These are phyloP conservation scores for Paracyprichromis sp. DNA, from an alignment of 2,113 vertebrate genomes.

Conservation along the genomic window DNA sequence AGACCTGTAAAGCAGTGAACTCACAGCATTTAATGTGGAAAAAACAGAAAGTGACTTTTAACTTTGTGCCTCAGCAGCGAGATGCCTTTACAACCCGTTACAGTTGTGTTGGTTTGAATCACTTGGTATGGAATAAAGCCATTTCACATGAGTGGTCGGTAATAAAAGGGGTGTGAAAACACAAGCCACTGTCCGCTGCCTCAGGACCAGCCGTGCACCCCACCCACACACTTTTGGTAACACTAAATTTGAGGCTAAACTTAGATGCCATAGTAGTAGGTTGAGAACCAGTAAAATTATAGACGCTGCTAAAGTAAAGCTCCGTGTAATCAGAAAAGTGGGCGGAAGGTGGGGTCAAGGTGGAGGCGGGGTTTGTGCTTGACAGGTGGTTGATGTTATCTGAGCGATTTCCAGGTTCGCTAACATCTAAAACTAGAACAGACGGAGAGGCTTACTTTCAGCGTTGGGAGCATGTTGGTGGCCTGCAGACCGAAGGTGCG, in stretches of 20 bases:
- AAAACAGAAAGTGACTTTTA: conserved; percentile 9
- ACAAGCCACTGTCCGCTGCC: conserved; percentile 66
- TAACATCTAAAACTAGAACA: background rate
- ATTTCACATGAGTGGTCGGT: conserved; percentile 72
- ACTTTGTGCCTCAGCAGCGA: conserved; percentile 15
- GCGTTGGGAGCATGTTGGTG: conserved; percentile 79
- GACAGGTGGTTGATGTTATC: conserved; percentile 50
- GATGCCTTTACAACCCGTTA: conserved; percentile 37
- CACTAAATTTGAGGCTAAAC: conserved; percentile 76
- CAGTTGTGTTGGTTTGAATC: conserved; percentile 56
- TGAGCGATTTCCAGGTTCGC: background rate
- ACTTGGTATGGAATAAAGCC: conserved; percentile 69
- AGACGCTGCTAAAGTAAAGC: conserved; percentile 62
- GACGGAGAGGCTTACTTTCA: conserved; percentile 77
- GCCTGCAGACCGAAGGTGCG: conserved; percentile 90
- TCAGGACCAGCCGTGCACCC: conserved; percentile 64
- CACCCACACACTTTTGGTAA: conserved; percentile 79
- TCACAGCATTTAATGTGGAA: conserved; percentile 41
- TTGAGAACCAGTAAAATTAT: conserved; percentile 74
- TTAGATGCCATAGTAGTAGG: conserved; percentile 72
- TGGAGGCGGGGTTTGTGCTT: conserved; percentile 33
- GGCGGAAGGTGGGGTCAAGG: conserved; percentile 19
- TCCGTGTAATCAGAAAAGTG: conserved; percentile 70
- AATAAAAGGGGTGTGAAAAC: conserved; percentile 78
- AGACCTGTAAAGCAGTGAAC: conserved; percentile 23